These are phyloP conservation scores for Crocuta crocuta DNA, from an alignment of 2,113 vertebrate species.

Conservation along the genomic window DNA sequence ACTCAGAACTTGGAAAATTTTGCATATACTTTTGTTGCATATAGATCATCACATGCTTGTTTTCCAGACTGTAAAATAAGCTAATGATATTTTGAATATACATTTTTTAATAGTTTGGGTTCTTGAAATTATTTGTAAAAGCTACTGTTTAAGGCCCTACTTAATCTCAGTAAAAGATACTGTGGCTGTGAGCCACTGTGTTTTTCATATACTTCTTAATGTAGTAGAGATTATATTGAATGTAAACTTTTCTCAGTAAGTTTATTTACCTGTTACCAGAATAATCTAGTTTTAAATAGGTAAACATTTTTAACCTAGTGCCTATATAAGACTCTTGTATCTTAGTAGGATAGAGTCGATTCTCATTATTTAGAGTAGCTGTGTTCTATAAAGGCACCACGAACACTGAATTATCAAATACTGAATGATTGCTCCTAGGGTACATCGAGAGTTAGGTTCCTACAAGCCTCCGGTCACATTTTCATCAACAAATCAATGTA, in stretches of 20 bases:
- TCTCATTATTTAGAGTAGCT: not conserved
- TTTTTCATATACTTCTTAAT: constrained; percentile 31
- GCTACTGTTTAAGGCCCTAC: not conserved
- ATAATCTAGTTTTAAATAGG: not conserved
- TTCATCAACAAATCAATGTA: not conserved
- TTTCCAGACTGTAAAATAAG: constrained; percentile 21
- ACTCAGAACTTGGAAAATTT: not conserved
- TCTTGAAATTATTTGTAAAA: constrained; percentile 6
- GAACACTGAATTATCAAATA: not conserved
- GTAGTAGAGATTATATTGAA: not conserved
- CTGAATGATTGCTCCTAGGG: not conserved
- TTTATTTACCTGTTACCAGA: not conserved
- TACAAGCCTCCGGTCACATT: not conserved
- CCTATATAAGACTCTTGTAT: not conserved
- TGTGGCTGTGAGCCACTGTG: constrained; percentile 20
- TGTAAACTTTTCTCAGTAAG: not conserved
- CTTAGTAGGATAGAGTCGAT: not conserved
- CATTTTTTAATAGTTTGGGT: constrained; percentile 4
- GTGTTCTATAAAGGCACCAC: not conserved
- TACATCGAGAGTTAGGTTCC: not conserved
- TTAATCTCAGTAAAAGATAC: not conserved
- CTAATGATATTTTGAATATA: constrained; percentile 10
- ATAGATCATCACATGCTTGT: not conserved
- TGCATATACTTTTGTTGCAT: not conserved
- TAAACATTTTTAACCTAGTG: constrained; percentile 17